phyloP scores from a whole-genome alignment of 1,140 invertebrate genomes.

The Dysdera silvatica region DNA sequence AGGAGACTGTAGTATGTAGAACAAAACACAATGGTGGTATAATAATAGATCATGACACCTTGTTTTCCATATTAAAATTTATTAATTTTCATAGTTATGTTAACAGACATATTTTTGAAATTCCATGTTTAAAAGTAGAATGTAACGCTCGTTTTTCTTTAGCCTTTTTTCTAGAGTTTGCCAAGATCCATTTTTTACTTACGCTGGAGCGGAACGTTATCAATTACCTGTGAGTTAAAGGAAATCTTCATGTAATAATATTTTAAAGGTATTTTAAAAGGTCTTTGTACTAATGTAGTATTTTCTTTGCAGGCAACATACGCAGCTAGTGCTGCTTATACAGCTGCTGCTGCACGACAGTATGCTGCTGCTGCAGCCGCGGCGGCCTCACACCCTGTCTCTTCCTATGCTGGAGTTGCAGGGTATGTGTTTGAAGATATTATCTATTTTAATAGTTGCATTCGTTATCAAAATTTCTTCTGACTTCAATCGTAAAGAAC shows the following conservation, averaged over 20 bases:
- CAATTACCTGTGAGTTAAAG: slow-evolving; percentile 81
- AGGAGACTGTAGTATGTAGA: too few species aligned
- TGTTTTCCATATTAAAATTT: too few species aligned
- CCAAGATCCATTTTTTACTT: slow-evolving; percentile 87
- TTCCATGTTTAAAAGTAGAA: slow-evolving; percentile 11
- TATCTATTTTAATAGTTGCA: too few species aligned
- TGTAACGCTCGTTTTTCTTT: slow-evolving; percentile 35
- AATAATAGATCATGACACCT: too few species aligned
- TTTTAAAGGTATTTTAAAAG: not conserved
- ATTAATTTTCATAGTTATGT: too few species aligned
- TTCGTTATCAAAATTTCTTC: too few species aligned
- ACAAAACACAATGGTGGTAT: too few species aligned
- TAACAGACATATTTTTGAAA: not conserved
- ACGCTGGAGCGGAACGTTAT: slow-evolving; percentile 74
- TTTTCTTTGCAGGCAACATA: slow-evolving; percentile 52
- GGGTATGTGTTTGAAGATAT: slow-evolving; percentile 52
- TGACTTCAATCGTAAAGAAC: too few species aligned
- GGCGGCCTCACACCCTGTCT: slow-evolving; percentile 46
- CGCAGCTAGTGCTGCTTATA: slow-evolving; percentile 61
- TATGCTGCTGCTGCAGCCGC: slow-evolving; percentile 60
- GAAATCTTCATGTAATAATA: not conserved
- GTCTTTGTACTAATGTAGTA: slow-evolving; percentile 44
- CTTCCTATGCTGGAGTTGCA: slow-evolving; percentile 55
- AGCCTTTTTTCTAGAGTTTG: slow-evolving; percentile 61
- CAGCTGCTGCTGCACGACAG: slow-evolving; percentile 67